Conservation (phyloP, 1,140 invertebrate genomes). For the Schlechtendalia chinensis region DNA sequence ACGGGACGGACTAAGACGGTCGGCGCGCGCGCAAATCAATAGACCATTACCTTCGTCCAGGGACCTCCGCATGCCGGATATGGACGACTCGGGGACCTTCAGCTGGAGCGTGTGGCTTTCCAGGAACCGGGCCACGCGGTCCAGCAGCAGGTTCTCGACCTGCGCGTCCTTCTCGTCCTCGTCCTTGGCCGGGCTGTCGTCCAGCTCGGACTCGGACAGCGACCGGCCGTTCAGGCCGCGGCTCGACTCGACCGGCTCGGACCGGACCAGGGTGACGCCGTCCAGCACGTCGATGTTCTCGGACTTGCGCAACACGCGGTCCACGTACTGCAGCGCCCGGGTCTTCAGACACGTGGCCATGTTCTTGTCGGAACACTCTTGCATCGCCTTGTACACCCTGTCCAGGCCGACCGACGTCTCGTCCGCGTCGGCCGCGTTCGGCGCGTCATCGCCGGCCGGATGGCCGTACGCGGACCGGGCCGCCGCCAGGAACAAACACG, state of each 20-base stretch:
- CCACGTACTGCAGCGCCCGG: conserved; percentile 66
- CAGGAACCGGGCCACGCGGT: conserved; percentile 71
- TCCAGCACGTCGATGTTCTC: conserved; percentile 63
- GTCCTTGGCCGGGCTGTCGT: conserved; percentile 64
- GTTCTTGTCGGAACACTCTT: conserved; percentile 68
- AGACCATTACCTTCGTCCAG: conserved; percentile 60
- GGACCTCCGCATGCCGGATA: conserved; percentile 68
- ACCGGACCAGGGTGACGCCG: conserved; percentile 69
- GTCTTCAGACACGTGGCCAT: conserved; percentile 71
- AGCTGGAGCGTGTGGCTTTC: conserved; percentile 73
- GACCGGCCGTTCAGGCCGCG: conserved; percentile 57
- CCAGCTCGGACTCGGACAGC: conserved; percentile 59
- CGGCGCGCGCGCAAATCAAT: not conserved
- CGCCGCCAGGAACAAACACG: conserved; percentile 18
- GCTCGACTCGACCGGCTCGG: conserved; percentile 57
- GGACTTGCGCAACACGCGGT: conserved; percentile 60
- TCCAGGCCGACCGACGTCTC: conserved; percentile 55
- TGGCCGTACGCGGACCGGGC: conserved; percentile 19
- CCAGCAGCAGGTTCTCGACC: conserved; percentile 73
- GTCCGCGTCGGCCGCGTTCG: not conserved
- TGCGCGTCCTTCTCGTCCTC: conserved; percentile 70
- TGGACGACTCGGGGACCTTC: conserved; percentile 60
- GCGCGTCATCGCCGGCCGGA: not conserved
- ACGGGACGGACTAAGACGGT: too few relatives aligned
- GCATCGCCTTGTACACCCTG: conserved; percentile 65